phyloP scores from a whole-genome alignment of 2,113 vertebrate genomes.

The Lamprologus sp. region DNA sequence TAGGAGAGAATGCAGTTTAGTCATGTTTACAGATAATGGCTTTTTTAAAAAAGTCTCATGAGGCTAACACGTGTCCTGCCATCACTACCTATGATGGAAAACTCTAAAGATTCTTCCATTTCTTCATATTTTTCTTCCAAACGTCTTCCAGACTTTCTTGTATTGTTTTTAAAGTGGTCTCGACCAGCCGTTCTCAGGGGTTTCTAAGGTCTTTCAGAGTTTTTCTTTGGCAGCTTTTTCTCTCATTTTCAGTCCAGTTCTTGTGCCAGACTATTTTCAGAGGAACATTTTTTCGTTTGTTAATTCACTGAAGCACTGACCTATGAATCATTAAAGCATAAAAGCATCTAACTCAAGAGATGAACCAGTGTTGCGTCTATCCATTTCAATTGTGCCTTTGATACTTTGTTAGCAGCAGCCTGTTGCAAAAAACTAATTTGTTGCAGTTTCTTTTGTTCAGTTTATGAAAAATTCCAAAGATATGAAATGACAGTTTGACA shows the following conservation, averaged over 20 bases:
- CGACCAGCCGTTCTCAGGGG: not conserved
- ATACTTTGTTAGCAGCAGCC: not conserved
- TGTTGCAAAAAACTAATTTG: not conserved
- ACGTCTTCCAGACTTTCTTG: not conserved
- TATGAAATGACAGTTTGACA: not conserved
- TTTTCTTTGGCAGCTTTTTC: not conserved
- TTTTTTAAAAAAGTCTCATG: not conserved
- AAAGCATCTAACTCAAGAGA: not conserved
- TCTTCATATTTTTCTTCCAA: not conserved
- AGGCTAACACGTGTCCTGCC: not conserved
- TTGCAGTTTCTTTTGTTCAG: not conserved
- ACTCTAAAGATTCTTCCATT: not conserved
- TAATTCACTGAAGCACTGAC: not conserved
- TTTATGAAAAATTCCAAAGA: not conserved
- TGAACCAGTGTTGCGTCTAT: not conserved
- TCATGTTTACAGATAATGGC: not conserved
- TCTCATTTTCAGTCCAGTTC: not conserved
- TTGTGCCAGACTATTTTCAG: not conserved
- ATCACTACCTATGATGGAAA: rapidly evolving
- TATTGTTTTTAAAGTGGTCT: not conserved
- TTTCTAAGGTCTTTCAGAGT: not conserved
- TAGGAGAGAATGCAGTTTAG: not conserved
- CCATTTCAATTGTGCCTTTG: not conserved
- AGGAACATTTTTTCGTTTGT: not conserved
- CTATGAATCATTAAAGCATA: not conserved